These are phyloP conservation scores for Recurvirostra avosetta DNA, from an alignment of 2,113 vertebrate species.

Conservation along the genomic window DNA sequence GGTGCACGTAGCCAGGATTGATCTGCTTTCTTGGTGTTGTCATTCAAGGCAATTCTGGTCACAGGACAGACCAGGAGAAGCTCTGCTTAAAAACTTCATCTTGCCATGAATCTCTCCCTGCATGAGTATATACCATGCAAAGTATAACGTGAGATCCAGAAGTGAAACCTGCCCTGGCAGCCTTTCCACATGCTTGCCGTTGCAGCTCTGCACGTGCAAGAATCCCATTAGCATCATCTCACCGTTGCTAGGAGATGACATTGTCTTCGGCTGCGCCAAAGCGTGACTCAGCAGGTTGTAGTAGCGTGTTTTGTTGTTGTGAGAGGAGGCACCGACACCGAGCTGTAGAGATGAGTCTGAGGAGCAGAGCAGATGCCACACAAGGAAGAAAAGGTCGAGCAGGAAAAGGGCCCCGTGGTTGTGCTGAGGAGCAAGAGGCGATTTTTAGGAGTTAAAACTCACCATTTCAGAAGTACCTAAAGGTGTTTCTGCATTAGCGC, in stretches of 20 bases:
- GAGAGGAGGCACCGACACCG: neutral
- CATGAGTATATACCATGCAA: neutral
- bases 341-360: neutral
- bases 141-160: neutral
- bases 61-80: neutral
- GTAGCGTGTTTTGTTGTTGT: neutral
- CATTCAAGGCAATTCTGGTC: neutral
- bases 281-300: conserved; percentile 1
- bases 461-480: neutral
- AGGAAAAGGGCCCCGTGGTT: neutral
- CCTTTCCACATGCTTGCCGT: neutral
- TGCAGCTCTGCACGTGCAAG: neutral
- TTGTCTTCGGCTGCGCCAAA: neutral
- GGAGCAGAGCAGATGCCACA: neutral
- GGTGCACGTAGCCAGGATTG: neutral
- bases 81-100: neutral
- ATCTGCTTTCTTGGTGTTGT: neutral
- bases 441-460: neutral
- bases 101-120: neutral
- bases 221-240: neutral
- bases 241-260: neutral
- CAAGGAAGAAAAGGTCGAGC: rapidly evolving
- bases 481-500: neutral
- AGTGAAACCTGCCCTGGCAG: neutral
- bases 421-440: neutral